Evolutionary conservation across 2,888 invertebrate species (phyloP).

Genomic region (Sussaba pulchella): DNA sequence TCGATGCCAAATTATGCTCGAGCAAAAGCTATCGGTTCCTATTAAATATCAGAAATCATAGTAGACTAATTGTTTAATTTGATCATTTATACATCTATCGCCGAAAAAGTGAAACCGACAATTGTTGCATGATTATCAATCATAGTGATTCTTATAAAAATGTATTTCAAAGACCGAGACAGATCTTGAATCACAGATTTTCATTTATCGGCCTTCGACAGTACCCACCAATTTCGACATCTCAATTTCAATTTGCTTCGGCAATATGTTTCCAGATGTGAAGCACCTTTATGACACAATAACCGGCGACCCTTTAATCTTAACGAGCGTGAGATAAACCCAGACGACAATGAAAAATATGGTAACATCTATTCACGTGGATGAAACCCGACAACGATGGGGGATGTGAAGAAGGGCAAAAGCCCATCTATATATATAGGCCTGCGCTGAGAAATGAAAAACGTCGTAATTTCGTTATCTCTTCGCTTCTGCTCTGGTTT

Average conservation of each 20-base stretch:
- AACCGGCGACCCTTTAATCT: conserved; percentile 14
- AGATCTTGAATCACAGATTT: too few relatives aligned
- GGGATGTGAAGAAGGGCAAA: conserved; percentile 12
- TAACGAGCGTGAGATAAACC: conserved; percentile 43
- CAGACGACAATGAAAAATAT: conserved; percentile 46
- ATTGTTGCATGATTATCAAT: too few relatives aligned
- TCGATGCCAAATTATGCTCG: too few relatives aligned
- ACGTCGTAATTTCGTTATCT: conserved; percentile 56
- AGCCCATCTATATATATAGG: conserved; percentile 10
- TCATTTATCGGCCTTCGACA: too few relatives aligned
- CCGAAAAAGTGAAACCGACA: too few relatives aligned
- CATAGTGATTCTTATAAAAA: too few relatives aligned
- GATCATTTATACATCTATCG: too few relatives aligned
- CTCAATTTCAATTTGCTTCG: conserved; percentile 7
- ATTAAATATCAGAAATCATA: too few relatives aligned
- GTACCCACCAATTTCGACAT: background rate
- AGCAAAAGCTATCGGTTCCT: too few relatives aligned
- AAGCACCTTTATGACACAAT: conserved; percentile 6
- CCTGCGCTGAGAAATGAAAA: conserved; percentile 42
- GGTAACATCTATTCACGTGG: conserved; percentile 36
- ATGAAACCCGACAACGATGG: conserved; percentile 23
- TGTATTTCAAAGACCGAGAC: too few relatives aligned
- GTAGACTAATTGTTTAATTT: too few relatives aligned
- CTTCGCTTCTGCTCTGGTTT: conserved; percentile 23
- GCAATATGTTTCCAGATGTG: background rate